Percentiles rank a stretch among this genome's conserved stretches.
Evolutionary conservation across 2,113 vertebrate genomes (phyloP).

Genomic region (Neofelis nebulosa): DNA sequence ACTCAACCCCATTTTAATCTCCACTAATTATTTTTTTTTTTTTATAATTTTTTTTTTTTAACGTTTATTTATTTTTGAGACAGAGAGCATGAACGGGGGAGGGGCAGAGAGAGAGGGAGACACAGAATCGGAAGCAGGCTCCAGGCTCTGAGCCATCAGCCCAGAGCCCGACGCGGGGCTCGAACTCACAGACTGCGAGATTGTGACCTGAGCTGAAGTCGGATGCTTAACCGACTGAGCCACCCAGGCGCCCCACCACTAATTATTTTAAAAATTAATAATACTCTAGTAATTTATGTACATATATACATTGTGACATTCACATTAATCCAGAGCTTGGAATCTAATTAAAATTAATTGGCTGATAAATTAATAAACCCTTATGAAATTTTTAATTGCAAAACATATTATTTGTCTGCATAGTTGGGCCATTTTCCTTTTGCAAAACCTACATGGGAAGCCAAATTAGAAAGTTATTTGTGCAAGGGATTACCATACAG

Average conservation of each 20-base stretch:
- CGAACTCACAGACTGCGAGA: no score
- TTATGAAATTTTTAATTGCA: slow-evolving; percentile 16
- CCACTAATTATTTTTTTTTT: background rate
- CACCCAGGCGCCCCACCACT: background rate
- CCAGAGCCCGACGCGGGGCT: no score
- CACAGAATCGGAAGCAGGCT: no score
- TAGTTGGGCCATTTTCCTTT: slow-evolving; percentile 44
- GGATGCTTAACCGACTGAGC: no score
- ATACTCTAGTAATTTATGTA: background rate
- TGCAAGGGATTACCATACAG: background rate
- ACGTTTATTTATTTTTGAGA: no score
- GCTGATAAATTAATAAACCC: slow-evolving; percentile 18
- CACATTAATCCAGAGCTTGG: background rate
- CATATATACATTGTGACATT: background rate
- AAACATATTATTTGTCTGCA: background rate
- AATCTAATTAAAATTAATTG: slow-evolving; percentile 24
- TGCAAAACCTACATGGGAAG: background rate
- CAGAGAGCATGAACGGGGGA: no score
- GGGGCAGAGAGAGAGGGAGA: no score
- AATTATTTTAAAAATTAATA: slow-evolving; percentile 22
- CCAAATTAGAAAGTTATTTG: background rate
- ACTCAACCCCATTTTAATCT: slow-evolving; percentile 21
- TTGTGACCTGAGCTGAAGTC: no score
- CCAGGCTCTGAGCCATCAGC: no score
- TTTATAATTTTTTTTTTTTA: no score